A percentile compares a stretch with the other conserved stretches of the same genome.
Conservation (phyloP, 2,797 vertebrate genomes). For the Acanthornis magna region DNA sequence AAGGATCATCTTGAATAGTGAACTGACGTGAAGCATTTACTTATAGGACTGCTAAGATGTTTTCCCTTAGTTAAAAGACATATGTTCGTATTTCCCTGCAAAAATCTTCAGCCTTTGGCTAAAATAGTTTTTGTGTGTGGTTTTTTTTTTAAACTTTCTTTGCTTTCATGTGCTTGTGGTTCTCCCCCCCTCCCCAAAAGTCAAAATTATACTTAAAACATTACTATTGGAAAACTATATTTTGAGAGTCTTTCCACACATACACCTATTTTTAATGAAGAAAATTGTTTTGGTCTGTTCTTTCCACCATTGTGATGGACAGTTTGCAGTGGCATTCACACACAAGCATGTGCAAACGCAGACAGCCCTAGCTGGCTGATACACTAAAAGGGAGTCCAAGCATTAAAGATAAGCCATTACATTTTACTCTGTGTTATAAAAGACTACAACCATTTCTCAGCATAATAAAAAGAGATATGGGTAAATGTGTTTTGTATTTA, state of each 20-base stretch:
- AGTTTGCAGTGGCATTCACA: not conserved
- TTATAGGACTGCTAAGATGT: not conserved
- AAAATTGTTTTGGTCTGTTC: not conserved
- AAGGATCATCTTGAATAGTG: not conserved
- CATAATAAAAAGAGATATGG: not conserved
- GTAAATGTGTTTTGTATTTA: conserved; percentile 23
- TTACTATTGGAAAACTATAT: not conserved
- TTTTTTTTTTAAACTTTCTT: not conserved
- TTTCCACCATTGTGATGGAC: not conserved
- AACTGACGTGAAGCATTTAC: not conserved
- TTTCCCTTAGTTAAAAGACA: not conserved
- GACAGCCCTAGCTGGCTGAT: not conserved
- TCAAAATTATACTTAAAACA: not conserved
- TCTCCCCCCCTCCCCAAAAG: fast-evolving
- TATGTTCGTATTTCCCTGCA: not conserved
- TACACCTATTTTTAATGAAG: not conserved
- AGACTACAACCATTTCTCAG: not conserved
- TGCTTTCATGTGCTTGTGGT: not conserved
- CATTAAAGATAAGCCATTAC: not conserved
- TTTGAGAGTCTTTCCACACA: not conserved
- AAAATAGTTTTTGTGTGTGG: not conserved
- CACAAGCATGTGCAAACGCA: not conserved
- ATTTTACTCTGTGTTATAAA: conserved; percentile 1
- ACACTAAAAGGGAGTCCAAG: not conserved
- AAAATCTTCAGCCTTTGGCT: not conserved